Conservation (phyloP, 2,888 invertebrate species). For the Philonicus albiceps region DNA sequence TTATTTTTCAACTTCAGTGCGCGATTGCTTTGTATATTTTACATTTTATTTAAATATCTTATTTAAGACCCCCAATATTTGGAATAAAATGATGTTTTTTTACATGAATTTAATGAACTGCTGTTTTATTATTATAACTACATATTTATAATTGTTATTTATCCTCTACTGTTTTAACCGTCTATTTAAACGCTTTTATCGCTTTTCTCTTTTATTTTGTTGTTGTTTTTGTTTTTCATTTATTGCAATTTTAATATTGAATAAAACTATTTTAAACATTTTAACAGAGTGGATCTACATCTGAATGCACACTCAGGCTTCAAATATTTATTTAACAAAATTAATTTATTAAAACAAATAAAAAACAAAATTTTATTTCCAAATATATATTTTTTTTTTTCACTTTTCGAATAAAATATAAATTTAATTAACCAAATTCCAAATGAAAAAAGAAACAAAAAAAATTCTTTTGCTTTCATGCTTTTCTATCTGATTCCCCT, state of each 20-base stretch:
- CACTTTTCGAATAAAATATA: slow-evolving; percentile 4
- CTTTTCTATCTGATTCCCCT: slow-evolving; percentile 17
- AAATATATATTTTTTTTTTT: slow-evolving; percentile 30
- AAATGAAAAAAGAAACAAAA: not conserved
- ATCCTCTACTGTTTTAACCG: not conserved
- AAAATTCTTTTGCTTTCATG: slow-evolving; percentile 32
- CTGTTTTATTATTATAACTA: slow-evolving; percentile 7
- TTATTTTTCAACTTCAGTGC: not conserved
- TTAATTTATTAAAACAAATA: not conserved
- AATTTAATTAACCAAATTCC: not conserved
- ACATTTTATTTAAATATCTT: not conserved
- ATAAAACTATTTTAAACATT: not conserved
- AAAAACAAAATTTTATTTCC: slow-evolving; percentile 30
- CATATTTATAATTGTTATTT: slow-evolving; percentile 13
- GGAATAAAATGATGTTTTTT: slow-evolving; percentile 42
- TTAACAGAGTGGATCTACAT: not conserved
- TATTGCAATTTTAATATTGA: not conserved
- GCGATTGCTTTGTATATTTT: not conserved
- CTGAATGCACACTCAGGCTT: not conserved
- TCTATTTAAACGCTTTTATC: not conserved
- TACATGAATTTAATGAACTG: not conserved
- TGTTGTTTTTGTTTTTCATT: slow-evolving; percentile 2
- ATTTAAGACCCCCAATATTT: slow-evolving; percentile 33
- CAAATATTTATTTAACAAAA: not conserved
- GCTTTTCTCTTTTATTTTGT: not conserved